Evolutionary conservation across 2,888 invertebrate species (phyloP), one percentile per base, ranked within the genome.

Genomic region (Orthosia gracilis): DNA sequence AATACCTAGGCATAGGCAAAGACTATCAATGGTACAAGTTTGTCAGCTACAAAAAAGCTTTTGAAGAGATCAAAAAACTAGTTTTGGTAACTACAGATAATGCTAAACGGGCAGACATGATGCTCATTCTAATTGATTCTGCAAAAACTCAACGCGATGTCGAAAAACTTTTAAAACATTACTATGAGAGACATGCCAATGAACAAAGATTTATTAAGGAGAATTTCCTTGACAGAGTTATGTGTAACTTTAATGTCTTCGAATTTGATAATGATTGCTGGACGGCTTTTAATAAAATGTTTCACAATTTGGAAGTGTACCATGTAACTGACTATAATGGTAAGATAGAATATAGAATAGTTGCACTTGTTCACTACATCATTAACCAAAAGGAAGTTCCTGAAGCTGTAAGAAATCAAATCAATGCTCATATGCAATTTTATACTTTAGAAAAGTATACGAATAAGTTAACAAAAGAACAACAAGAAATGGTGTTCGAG

Each of bases 1-100:
- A 92, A 69, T 67, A 91, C 47, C 73, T 91, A 18, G 92, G 91
- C 4, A 75, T 55, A 31, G 90, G 89, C 18, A 82, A 85, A 50
- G 89, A 92, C 78, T 94, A 88, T 73, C 58, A 80, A 9, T 94
- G 92, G 93, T 94, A 92, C 69, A 82, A 89, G 76, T 94, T 91
- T 85, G 84, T 94, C 0, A 89, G 73, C n/a, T 94, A 91, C 70
- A 86, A 89, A 26, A 88, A 85, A 59, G 89, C 94, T 54, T 91
- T 94, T 59, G 69, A 58, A 45, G 88, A 87, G 72, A 88, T 94
- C 7, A 92, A 91, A 71, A 90, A 89, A 65, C 80, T 83, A 17
- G 85, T 94, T 31, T 77, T 80, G 52, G 80, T 85, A 11, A 89
- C 92, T 54, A 77, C 83, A 31, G 89, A 91, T 65, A 66, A 78